Percentiles rank a stretch among this genome's conserved stretches.
Conservation (phyloP, 2,797 vertebrate genomes). For the Melanotaenia pygmaea region DNA sequence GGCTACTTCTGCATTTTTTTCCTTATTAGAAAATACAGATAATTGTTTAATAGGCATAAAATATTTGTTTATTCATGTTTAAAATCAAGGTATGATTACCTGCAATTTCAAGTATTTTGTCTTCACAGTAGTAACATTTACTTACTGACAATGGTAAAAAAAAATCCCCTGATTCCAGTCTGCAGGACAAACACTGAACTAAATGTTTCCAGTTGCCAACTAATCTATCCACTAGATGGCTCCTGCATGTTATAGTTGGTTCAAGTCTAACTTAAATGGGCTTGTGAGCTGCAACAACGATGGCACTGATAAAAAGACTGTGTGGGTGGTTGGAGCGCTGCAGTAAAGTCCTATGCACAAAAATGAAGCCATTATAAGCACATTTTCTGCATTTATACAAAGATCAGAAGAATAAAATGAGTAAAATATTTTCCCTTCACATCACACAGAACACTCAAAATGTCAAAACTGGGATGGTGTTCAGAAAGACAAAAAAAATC, state of each 20-base stretch:
- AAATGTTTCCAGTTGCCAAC: neutral
- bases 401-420: slow-evolving; percentile 48
- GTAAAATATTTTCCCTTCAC: slow-evolving; percentile 33
- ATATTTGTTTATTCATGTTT: slow-evolving; percentile 5
- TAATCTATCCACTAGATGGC: slow-evolving; percentile 70
- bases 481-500: slow-evolving; percentile 27
- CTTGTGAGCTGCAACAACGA: slow-evolving; percentile 21
- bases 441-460: slow-evolving; percentile 33
- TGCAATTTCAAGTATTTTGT: slow-evolving; percentile 9
- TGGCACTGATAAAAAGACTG: slow-evolving; percentile 12
- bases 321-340: slow-evolving; percentile 5
- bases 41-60: neutral
- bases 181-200: slow-evolving; percentile 6
- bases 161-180: slow-evolving; percentile 23
- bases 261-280: slow-evolving; percentile 7
- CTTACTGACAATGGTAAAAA: slow-evolving; percentile 33
- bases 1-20: neutral
- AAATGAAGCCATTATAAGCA: slow-evolving; percentile 6
- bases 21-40: neutral
- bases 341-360: neutral
- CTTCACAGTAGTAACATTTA: slow-evolving; percentile 20
- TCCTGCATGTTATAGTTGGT: slow-evolving; percentile 28
- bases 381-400: neutral
- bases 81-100: neutral
- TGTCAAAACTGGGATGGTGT: slow-evolving; percentile 14